These are phyloP conservation scores for Drosophila macrospina DNA, from an alignment of 2,888 invertebrate genomes.

Conservation along the genomic window DNA sequence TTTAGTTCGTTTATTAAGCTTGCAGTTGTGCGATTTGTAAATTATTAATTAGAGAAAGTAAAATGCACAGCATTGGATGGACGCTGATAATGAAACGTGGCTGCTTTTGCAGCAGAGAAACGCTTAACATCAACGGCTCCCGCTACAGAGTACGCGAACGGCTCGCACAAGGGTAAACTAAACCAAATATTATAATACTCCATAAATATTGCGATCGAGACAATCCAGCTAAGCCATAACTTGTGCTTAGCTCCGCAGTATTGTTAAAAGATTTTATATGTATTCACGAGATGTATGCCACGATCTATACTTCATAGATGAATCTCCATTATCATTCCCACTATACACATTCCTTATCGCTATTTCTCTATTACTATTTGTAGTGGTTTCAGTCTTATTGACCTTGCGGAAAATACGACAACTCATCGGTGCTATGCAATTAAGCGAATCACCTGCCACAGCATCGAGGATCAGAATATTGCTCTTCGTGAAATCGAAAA, in stretches of 20 bases:
- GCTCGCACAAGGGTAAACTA: constrained; percentile 90
- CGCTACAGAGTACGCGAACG: constrained; percentile 90
- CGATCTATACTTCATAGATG: not conserved
- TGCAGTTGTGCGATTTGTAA: constrained; percentile 53
- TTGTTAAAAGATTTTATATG: not conserved
- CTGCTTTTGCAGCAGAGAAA: constrained; percentile 91
- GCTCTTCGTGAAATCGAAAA: constrained; percentile 91
- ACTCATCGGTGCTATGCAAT: constrained; percentile 90
- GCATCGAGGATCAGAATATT: constrained; percentile 90
- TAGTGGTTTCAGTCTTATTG: constrained; percentile 93
- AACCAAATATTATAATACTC: constrained; percentile 13
- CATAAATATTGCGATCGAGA: not conserved
- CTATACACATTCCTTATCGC: constrained; percentile 8
- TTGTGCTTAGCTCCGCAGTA: too few species aligned
- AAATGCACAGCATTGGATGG: constrained; percentile 90
- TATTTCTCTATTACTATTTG: constrained; percentile 41
- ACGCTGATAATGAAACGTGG: constrained; percentile 90
- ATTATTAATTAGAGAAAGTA: constrained; percentile 52
- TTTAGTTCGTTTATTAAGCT: constrained; percentile 60
- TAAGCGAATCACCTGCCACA: constrained; percentile 93
- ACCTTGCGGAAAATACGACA: constrained; percentile 89
- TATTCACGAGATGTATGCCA: not conserved
- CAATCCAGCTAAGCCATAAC: not conserved
- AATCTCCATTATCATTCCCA: not conserved
- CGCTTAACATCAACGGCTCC: constrained; percentile 89